Conservation (phyloP, 2,888 invertebrate species). For the Limnephilus rhombicus region DNA sequence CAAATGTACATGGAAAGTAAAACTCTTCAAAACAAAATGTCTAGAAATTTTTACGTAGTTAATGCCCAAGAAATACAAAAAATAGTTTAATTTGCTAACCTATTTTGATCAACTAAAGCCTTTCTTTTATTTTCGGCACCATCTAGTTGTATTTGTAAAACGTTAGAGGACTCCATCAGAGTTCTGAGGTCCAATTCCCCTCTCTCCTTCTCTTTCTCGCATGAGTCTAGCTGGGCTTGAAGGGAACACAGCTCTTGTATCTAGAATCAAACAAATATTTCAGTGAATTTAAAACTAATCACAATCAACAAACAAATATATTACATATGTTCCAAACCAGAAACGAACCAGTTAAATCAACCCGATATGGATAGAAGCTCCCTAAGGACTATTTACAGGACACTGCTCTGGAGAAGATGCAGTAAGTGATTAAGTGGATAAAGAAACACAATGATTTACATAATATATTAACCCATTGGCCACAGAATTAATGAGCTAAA, state of each 20-base stretch:
- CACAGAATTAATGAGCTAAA: no score
- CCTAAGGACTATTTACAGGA: not conserved
- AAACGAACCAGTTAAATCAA: not conserved
- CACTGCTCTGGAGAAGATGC: not conserved
- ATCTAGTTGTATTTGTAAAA: slow-evolving; percentile 71
- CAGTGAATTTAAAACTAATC: not conserved
- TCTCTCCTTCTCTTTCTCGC: slow-evolving; percentile 73
- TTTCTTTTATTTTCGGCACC: slow-evolving; percentile 72
- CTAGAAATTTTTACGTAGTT: no score
- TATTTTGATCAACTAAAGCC: slow-evolving; percentile 60
- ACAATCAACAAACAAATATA: not conserved
- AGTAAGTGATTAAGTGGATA: not conserved
- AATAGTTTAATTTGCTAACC: not conserved
- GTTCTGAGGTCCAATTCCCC: slow-evolving; percentile 71
- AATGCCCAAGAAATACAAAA: no score
- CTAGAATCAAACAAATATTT: slow-evolving; percentile 68
- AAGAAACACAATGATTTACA: no score
- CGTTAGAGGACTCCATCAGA: slow-evolving; percentile 70
- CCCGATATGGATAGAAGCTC: not conserved
- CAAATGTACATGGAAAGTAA: no score
- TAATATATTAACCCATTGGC: no score
- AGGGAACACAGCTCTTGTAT: slow-evolving; percentile 77
- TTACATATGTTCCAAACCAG: not conserved
- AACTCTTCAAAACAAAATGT: no score
- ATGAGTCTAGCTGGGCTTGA: slow-evolving; percentile 75